Percentiles rank a stretch among this genome's conserved stretches.
These are phyloP conservation scores for Phrynocephalus versicolor DNA, from an alignment of 2,113 vertebrate species.

Conservation along the genomic window DNA sequence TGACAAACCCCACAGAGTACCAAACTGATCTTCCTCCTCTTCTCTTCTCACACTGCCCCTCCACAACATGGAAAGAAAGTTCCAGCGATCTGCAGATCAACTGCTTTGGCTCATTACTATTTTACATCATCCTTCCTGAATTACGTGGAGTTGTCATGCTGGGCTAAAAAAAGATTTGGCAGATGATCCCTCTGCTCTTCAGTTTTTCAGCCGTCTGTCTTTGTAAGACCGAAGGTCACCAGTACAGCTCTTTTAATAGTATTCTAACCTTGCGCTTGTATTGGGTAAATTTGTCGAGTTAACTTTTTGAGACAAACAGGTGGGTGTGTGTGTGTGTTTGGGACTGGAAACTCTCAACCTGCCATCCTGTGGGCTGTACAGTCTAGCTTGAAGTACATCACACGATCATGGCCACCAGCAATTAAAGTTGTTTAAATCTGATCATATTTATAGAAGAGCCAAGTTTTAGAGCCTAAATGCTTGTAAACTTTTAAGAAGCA, in stretches of 20 bases:
- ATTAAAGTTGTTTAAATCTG: neutral
- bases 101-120: neutral
- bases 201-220: slow-evolving; percentile 53
- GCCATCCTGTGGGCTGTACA: neutral
- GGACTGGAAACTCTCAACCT: too few relatives aligned
- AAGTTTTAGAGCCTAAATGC: neutral
- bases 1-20: neutral
- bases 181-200: slow-evolving; percentile 27
- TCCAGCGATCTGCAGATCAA: slow-evolving; percentile 18
- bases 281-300: slow-evolving; percentile 16
- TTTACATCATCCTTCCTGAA: slow-evolving; percentile 29
- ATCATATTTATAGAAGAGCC: neutral
- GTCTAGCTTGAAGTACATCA: neutral
- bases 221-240: slow-evolving; percentile 41
- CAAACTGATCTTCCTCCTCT: neutral
- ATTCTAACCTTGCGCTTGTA: slow-evolving; percentile 34
- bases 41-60: neutral
- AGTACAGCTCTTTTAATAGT: neutral
- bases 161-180: slow-evolving; percentile 53
- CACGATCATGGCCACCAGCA: neutral
- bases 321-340: too few relatives aligned
- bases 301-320: neutral
- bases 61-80: neutral
- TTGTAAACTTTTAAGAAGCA: neutral
- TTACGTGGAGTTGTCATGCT: slow-evolving; percentile 8